phyloP scores from a whole-genome alignment of 2,113 vertebrate genomes.

The Passerina amoena region DNA sequence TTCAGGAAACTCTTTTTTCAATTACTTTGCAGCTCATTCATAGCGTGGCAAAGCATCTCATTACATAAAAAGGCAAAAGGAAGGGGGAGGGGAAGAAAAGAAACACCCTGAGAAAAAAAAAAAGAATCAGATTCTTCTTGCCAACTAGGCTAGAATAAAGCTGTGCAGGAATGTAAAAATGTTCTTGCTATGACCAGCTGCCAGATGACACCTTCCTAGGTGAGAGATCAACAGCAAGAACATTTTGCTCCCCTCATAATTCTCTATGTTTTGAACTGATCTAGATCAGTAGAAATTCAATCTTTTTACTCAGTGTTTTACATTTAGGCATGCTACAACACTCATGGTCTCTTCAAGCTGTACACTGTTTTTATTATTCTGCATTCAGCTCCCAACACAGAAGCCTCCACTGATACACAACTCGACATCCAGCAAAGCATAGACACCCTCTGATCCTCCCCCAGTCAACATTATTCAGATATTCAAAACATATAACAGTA shows the following conservation, averaged over 20 bases:
- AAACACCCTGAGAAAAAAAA: conserved; percentile 13
- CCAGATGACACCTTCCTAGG: conserved; percentile 24
- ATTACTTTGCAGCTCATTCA: conserved; percentile 33
- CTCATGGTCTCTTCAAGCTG: neutral
- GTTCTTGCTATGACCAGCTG: neutral
- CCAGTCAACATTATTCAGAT: neutral
- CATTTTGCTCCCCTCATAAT: neutral
- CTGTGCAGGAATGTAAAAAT: conserved; percentile 31
- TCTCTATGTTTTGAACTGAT: neutral
- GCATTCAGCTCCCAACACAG: neutral
- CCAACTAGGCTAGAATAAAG: conserved; percentile 61
- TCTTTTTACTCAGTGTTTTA: neutral
- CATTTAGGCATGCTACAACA: neutral
- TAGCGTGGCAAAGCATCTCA: neutral
- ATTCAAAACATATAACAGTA: neutral
- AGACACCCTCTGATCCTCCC: neutral
- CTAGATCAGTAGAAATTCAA: neutral
- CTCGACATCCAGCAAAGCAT: neutral
- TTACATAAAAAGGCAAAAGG: conserved; percentile 10
- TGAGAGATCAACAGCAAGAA: neutral
- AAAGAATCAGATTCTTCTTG: conserved; percentile 16
- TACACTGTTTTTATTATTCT: neutral
- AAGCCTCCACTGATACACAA: neutral
- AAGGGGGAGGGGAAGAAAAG: conserved; percentile 4
- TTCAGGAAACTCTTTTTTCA: conserved; percentile 26